Evolutionary conservation across 2,113 vertebrate species (phyloP), one percentile per base, ranked within the genome.

Genomic region (Eulemur macaco): DNA sequence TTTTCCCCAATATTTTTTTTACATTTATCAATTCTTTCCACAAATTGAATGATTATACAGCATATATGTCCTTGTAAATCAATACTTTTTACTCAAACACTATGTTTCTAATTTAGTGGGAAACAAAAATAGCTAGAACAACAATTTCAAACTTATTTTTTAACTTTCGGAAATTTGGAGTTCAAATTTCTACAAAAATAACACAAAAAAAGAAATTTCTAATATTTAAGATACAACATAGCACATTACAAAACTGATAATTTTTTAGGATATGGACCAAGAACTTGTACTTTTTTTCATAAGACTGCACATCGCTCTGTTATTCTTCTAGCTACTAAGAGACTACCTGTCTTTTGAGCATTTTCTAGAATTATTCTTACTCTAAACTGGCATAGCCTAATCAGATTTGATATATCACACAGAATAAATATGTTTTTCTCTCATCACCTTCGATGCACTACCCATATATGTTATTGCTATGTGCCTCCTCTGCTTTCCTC

Each of bases 51-150:
- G 20, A 23, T 15, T 45, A 3, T 31, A 25, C 45, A 17, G 3
- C n/a, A 85, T 47, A 2, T 69, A 9, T 90, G 27, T 52, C 54
- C 12, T 50, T 80, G 18, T 45, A 87, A n/a, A 56, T 69, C 37
- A 90, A 42, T n/a, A 39, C 12, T 90, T 85, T 87, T n/a, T 52
- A 76, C 1, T 74, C 34, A 56, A 63, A 68, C 15, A 34, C 3
- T 39, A 29, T 86, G 15, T 64, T 96, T 89, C 17, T 84, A 71
- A 91, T 80, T 93, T 60, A 85, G 13, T 4, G 74, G 45, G 25
- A 18, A 68, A 69, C 54, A 29, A 84, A 37, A 77, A 71, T 11
- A 73, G 12, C 14, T 91, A 56, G 29, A 94, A 52, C 3, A 21
- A 23, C 8, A 52, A 78, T 90, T 71, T 93, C 8, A 31, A 81